Percentiles rank a stretch among this genome's conserved stretches.
phyloP scores from a whole-genome alignment of 2,797 vertebrate species.

The Choloepus didactylus region DNA sequence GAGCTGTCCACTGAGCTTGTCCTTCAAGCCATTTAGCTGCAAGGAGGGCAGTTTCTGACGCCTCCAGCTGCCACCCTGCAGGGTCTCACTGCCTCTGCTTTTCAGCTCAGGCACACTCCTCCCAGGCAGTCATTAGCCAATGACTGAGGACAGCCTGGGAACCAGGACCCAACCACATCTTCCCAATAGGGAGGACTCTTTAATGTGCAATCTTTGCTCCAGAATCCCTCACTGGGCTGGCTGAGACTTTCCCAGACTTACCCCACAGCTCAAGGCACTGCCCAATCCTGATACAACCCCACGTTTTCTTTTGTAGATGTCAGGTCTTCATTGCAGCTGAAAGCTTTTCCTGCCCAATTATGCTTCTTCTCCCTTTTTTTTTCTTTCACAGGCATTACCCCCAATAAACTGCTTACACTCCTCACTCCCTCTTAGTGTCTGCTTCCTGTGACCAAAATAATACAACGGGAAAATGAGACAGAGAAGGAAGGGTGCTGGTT shows the following conservation, averaged over 20 bases:
- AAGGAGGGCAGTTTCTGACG: rapidly evolving
- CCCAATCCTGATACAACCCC: too few relatives aligned
- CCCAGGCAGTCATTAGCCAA: background rate
- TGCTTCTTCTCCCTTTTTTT: background rate
- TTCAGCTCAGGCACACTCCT: background rate
- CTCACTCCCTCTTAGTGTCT: background rate
- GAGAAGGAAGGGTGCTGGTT: background rate
- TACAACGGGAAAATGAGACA: background rate
- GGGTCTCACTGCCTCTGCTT: background rate
- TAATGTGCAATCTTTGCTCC: background rate
- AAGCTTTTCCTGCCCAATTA: background rate
- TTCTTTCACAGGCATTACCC: background rate
- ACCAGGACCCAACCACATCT: rapidly evolving
- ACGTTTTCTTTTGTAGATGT: background rate
- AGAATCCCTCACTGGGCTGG: background rate
- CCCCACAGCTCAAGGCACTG: background rate
- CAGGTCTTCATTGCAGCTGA: background rate
- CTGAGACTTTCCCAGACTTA: background rate
- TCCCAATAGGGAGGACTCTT: rapidly evolving
- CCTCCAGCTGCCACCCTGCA: background rate
- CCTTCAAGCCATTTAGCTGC: background rate
- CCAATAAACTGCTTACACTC: background rate
- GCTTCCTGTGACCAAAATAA: background rate
- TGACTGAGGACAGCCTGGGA: rapidly evolving
- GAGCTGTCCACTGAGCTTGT: background rate